Evolutionary conservation across 2,888 invertebrate genomes (phyloP), one percentile per base, ranked within the genome.

Genomic region (Drosophila cognata): DNA sequence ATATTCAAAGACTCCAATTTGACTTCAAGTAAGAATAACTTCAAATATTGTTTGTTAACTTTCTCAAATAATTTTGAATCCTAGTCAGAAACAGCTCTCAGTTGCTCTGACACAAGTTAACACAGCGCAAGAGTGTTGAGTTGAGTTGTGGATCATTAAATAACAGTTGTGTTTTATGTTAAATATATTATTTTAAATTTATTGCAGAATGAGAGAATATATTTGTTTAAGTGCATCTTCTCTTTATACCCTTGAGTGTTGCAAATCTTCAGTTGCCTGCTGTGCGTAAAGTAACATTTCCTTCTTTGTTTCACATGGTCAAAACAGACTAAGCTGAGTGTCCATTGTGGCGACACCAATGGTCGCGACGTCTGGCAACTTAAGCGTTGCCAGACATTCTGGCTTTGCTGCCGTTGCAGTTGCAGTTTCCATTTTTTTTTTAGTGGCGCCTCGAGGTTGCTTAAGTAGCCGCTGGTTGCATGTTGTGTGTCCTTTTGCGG

Each of bases 351-450:
- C 90, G 90, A 74, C 91, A 65, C 58, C 68, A 64, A 77, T 82
- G 83, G 74, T 74, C 77, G 80, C 88, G 83, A 79, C 89, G 88
- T 85, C 83, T 89, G 88, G 71, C 46, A 55, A 64, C 82, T 82
- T 89, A 84, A 82, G 83, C 79, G 79, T 76, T 86, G 86, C 86
- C 91, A 91, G 91, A 91, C 91, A 91, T 84, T 89, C 59, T 84
- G 92, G 89, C 91, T 91, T 82, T 85, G 59, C 57, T 29, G 41
- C 21, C 18, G 46, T 53, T 60, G 21, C 43, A 38, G 56, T 56
- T 55, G 13, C 56, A 36, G 46, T 63, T 58, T 41, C 21, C 41
- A 33, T 10, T 33, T 33, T 33, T 56, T 36, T 52, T 55, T 50
- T 71, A 69, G 66, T 88, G 87, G 90, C 91, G 87, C 91, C 86